Percentiles rank a stretch among this genome's conserved stretches.
Conservation (phyloP, 2,888 invertebrate genomes). For the Lypha dubia region DNA sequence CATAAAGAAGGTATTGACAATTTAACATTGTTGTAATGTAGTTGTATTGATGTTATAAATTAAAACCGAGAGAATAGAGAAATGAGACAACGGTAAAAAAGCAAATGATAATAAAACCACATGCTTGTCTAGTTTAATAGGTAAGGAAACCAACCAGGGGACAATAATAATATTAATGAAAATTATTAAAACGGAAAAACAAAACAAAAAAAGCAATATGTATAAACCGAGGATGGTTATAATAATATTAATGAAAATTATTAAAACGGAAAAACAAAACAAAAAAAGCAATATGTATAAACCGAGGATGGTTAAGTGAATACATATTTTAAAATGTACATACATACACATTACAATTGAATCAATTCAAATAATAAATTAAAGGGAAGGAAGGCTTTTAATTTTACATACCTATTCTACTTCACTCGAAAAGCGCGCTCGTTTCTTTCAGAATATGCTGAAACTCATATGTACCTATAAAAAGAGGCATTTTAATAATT, state of each 20-base stretch:
- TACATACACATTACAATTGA: too few relatives aligned
- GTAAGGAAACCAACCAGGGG: slow-evolving; percentile 19
- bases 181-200: slow-evolving; percentile 1
- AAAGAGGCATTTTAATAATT: too few relatives aligned
- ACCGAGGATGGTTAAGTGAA: slow-evolving; percentile 5
- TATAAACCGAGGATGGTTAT: background rate
- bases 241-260: background rate
- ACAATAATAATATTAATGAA: slow-evolving; percentile 14
- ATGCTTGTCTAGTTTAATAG: slow-evolving; percentile 42
- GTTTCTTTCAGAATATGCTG: too few relatives aligned
- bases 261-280: background rate
- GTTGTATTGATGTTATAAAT: slow-evolving; percentile 23
- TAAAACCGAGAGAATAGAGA: slow-evolving; percentile 2
- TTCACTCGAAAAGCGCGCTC: too few relatives aligned
- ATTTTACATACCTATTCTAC: too few relatives aligned
- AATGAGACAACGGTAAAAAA: slow-evolving; percentile 40
- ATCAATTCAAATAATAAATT: too few relatives aligned
- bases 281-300: too few relatives aligned
- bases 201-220: too few relatives aligned
- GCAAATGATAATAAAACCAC: slow-evolving; percentile 50
- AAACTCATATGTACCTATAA: too few relatives aligned
- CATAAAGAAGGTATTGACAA: slow-evolving; percentile 56
- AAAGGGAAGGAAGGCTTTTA: too few relatives aligned
- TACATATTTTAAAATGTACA: too few relatives aligned
- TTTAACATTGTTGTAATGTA: slow-evolving; percentile 21